A percentile compares a stretch with the other conserved stretches of the same genome.
Conservation (phyloP, 2,797 vertebrate genomes). For the Orestias chungarensis region DNA sequence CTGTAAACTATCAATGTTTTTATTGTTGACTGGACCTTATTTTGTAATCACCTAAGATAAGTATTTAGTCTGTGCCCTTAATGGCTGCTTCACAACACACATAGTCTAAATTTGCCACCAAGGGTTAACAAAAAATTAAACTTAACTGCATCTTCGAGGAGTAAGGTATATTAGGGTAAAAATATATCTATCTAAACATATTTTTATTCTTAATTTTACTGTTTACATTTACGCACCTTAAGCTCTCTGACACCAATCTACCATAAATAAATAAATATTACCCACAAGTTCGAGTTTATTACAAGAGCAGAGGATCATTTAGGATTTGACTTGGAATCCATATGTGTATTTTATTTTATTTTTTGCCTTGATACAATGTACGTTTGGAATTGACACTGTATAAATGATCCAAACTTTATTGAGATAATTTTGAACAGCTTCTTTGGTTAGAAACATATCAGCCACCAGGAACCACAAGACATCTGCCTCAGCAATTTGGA, state of each 20-base stretch:
- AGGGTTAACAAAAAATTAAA: slow-evolving; percentile 38
- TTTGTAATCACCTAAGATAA: slow-evolving; percentile 91
- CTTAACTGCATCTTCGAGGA: slow-evolving; percentile 30
- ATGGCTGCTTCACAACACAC: slow-evolving; percentile 80
- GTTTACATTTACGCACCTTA: slow-evolving; percentile 61
- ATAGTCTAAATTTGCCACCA: slow-evolving; percentile 29
- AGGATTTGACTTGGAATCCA: neutral
- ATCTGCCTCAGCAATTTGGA: slow-evolving; percentile 44
- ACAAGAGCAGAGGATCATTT: slow-evolving; percentile 6
- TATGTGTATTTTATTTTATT: neutral
- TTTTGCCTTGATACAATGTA: neutral
- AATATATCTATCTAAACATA: too few relatives aligned
- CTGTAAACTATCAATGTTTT: slow-evolving; percentile 91
- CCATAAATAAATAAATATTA: slow-evolving; percentile 66
- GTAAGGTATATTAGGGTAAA: slow-evolving; percentile 18
- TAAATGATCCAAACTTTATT: neutral
- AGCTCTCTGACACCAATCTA: slow-evolving; percentile 68
- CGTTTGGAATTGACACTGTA: neutral
- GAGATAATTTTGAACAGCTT: slow-evolving; percentile 21
- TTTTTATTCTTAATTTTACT: too few relatives aligned
- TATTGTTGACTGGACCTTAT: slow-evolving; percentile 90
- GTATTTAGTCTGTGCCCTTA: slow-evolving; percentile 90
- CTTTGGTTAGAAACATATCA: slow-evolving; percentile 51
- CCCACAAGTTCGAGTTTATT: slow-evolving; percentile 54
- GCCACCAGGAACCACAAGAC: slow-evolving; percentile 40